Base-by-base conservation (phyloP, 2,888 invertebrate species). In the Dolomedes plantarius region DNA sequence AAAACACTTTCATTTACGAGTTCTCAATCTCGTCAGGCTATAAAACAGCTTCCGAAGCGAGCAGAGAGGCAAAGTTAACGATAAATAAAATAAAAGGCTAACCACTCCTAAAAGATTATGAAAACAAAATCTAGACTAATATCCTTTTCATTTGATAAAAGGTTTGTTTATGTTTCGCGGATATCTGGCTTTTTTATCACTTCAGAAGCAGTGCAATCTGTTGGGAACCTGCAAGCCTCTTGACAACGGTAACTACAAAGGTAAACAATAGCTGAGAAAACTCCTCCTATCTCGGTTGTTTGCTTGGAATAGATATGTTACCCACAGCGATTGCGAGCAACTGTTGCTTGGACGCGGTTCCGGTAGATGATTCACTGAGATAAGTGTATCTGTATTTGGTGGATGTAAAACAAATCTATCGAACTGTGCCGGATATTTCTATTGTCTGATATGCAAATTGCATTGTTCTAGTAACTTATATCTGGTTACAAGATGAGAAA, bases 241-340 rank as follows among this genome's bases (percentile, higher is more conserved):
- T 83, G 65, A 83, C 82, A 76, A 83, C 82, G 46, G 76, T 83
- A 76, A 50, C 82, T 67, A 83, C 76, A 71, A 83, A 83, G 62
- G 64, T 83, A 83, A 83, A 83, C 82, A 83, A 71, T 76, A 76
- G 62, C 71, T 64, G 36, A 32, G 71, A 71, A 68, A 56, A 46
- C 9, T 46, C 6, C 16, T 9, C 46, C n/a, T 9, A 16, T 16
- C n/a, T 16, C 9, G 11, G 36, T 16, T 46, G 46, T 46, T 46
- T 46, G 46, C 46, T 46, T 46, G n/a, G n/a, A 46, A 46, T 6
- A 46, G 46, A 46, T 46, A 46, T 9, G 16, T 46, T 2, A 2
- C 5, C 3, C 5, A 7, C 36, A 56, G 23, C 3, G 56, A 56
- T 56, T 56, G 23, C 23, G 3, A 1, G 1, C 23, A 23, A 11